Conservation (phyloP, 2,113 vertebrate genomes). For the Phalacrocorax pelagicus region DNA sequence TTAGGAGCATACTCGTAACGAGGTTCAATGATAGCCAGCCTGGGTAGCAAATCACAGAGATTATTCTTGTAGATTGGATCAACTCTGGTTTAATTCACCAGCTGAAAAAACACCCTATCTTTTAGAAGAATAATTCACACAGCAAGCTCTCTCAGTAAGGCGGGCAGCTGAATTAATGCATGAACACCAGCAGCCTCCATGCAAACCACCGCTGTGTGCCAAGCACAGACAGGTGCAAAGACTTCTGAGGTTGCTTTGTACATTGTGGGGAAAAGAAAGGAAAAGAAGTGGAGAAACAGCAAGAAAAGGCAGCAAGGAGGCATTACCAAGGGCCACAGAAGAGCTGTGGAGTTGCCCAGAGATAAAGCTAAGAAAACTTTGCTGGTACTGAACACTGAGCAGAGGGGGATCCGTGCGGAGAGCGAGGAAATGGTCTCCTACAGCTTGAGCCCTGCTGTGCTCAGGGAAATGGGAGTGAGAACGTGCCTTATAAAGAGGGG, state of each 20-base stretch:
- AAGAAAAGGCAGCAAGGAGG: neutral
- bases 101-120: neutral
- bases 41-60: neutral
- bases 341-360: neutral
- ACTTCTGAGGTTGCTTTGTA: neutral
- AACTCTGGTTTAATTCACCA: neutral
- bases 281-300: neutral
- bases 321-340: neutral
- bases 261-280: too few relatives aligned
- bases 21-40: neutral
- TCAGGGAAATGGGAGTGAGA: neutral
- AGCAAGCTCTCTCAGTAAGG: rapidly evolving
- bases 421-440: neutral
- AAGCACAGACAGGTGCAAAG: neutral
- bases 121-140: neutral
- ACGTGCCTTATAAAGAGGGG: neutral
- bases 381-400: neutral
- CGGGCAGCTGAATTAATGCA: rapidly evolving
- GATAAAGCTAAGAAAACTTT: neutral
- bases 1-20: neutral
- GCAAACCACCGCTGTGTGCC: neutral
- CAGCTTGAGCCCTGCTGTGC: neutral
- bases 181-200: neutral
- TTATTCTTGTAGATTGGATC: neutral
- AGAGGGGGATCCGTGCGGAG: neutral